Evolutionary conservation across 2,113 vertebrate genomes (phyloP).

Genomic region (Trichechus manatus): DNA sequence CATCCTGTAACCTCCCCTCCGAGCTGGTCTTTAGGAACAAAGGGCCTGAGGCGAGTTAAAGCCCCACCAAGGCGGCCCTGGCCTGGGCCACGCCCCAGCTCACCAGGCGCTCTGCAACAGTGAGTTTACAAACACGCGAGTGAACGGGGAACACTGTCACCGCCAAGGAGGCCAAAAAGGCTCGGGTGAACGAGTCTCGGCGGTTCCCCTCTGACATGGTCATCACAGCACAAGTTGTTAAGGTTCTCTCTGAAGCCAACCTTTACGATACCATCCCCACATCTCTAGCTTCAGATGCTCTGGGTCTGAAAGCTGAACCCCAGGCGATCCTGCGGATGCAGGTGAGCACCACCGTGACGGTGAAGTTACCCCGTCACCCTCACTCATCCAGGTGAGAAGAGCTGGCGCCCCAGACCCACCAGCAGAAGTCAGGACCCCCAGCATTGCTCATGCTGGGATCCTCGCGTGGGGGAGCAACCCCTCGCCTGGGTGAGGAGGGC

Average conservation of each 20-base stretch:
- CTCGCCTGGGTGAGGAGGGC: neutral
- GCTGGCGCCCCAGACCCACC: too few relatives aligned
- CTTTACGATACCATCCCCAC: accelerated
- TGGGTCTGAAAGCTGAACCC: neutral
- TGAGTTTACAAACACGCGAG: neutral
- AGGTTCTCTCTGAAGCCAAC: accelerated
- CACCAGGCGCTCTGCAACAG: neutral
- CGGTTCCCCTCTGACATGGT: accelerated
- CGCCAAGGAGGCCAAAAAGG: accelerated
- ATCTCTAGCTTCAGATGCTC: neutral
- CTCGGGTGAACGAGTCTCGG: accelerated
- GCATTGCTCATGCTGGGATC: neutral
- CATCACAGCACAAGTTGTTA: accelerated
- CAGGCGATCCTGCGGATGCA: accelerated
- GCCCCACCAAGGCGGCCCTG: neutral
- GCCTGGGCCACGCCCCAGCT: too few relatives aligned
- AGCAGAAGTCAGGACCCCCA: neutral
- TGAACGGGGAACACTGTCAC: accelerated
- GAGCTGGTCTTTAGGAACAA: neutral
- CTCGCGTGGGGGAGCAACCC: too few relatives aligned
- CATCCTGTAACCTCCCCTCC: neutral
- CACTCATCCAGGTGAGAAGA: neutral
- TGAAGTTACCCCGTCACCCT: neutral
- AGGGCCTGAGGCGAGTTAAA: neutral
- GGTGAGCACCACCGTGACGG: neutral